phyloP scores from a whole-genome alignment of 2,113 vertebrate species.

The Microcebus murinus region DNA sequence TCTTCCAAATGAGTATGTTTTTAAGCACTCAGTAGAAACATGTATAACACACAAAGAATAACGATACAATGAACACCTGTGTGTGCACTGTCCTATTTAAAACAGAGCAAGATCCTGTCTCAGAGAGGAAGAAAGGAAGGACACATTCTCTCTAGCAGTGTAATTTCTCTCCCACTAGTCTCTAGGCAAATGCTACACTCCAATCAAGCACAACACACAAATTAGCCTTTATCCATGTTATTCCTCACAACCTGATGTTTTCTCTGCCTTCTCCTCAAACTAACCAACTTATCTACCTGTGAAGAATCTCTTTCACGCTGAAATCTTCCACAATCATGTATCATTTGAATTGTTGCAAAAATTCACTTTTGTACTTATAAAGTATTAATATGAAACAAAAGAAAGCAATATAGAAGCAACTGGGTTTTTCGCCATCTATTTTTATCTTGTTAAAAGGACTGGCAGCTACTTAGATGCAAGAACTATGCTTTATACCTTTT shows the following conservation, averaged over 20 bases:
- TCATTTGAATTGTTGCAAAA: background rate
- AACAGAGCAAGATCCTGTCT: no score
- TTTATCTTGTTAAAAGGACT: background rate
- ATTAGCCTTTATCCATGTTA: background rate
- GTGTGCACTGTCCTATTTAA: background rate
- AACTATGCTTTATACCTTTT: background rate
- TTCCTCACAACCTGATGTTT: background rate
- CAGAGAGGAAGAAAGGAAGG: no score
- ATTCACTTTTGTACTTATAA: background rate
- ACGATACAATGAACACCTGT: background rate
- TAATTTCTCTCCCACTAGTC: background rate
- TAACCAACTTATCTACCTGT: background rate
- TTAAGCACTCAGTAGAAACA: background rate
- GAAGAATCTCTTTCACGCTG: background rate
- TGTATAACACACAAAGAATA: background rate
- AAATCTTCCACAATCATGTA: background rate
- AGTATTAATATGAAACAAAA: background rate
- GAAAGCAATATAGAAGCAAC: background rate
- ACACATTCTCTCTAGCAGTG: background rate
- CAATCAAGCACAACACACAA: background rate
- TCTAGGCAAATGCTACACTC: background rate
- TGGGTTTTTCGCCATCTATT: background rate
- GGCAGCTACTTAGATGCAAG: background rate
- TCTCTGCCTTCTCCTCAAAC: background rate
- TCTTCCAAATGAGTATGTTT: background rate